A percentile compares a stretch with the other conserved stretches of the same genome.
phyloP scores from a whole-genome alignment of 2,888 invertebrate species.

The Schrankia costaestrigalis region DNA sequence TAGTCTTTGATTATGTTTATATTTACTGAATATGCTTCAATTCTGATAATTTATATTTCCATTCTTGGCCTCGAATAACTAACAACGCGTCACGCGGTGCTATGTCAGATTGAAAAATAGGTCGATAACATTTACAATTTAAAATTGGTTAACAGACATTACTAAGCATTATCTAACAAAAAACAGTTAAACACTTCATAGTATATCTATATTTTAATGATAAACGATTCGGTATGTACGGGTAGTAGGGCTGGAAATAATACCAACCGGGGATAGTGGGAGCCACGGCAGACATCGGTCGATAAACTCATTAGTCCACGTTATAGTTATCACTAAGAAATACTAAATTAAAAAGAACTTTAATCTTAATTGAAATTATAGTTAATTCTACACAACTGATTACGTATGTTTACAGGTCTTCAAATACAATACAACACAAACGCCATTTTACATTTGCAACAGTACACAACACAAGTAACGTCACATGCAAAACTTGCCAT shows the following conservation, averaged over 20 bases:
- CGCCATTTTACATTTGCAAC: constrained; percentile 65
- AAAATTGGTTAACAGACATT: not conserved
- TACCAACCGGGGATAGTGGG: constrained; percentile 78
- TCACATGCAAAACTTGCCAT: too few species aligned
- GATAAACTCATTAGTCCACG: constrained; percentile 76
- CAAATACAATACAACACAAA: constrained; percentile 71
- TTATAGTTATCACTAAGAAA: constrained; percentile 52
- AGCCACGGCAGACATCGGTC: constrained; percentile 80
- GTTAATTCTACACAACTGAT: constrained; percentile 34
- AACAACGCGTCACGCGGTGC: constrained; percentile 73
- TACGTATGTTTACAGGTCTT: constrained; percentile 66
- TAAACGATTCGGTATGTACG: too few species aligned
- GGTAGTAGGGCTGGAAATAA: too few species aligned
- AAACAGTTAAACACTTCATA: too few species aligned
- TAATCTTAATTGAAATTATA: constrained; percentile 27
- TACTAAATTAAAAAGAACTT: constrained; percentile 33
- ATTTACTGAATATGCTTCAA: too few species aligned
- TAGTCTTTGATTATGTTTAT: too few species aligned
- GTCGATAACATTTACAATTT: constrained; percentile 44
- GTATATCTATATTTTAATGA: too few species aligned
- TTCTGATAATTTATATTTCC: too few species aligned
- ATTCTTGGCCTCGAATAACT: constrained; percentile 34
- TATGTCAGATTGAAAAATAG: constrained; percentile 70
- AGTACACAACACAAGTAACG: constrained; percentile 26
- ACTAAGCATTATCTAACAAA: not conserved